Conservation (phyloP, 1,140 invertebrate species). For the Eueides isabella region DNA sequence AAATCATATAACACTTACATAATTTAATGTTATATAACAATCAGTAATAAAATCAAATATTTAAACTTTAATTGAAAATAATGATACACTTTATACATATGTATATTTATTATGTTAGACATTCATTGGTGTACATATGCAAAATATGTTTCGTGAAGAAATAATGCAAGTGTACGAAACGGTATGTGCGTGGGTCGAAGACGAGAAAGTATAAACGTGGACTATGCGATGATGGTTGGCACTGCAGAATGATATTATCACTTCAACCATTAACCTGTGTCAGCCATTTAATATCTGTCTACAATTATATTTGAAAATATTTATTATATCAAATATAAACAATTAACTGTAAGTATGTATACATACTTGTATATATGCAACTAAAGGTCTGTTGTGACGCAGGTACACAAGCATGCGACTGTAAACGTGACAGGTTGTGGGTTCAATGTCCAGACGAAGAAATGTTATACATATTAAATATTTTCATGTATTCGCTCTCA, state of each 20-base stretch:
- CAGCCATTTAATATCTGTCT: neutral
- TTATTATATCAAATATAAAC: too few relatives aligned
- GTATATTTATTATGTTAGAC: neutral
- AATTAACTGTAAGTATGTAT: too few relatives aligned
- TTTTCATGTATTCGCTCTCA: too few relatives aligned
- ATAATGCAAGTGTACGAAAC: slow-evolving; percentile 15
- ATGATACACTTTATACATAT: neutral
- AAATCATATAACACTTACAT: neutral
- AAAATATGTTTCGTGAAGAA: slow-evolving; percentile 12
- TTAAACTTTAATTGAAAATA: neutral
- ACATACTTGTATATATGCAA: too few relatives aligned
- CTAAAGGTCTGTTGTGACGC: too few relatives aligned
- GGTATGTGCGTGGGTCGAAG: slow-evolving; percentile 21
- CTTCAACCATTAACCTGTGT: neutral
- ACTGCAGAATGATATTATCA: slow-evolving; percentile 10
- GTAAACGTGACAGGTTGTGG: too few relatives aligned
- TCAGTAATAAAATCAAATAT: neutral
- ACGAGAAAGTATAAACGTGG: slow-evolving; percentile 37
- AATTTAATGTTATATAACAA: neutral
- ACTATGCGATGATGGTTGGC: neutral
- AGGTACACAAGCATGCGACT: too few relatives aligned
- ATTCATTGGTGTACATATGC: neutral
- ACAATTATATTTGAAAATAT: neutral
- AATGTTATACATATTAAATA: too few relatives aligned
- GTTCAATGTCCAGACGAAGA: too few relatives aligned